A percentile compares a stretch with the other conserved stretches of the same genome.
These are phyloP conservation scores for Microdon myrmicae DNA, from an alignment of 2,888 invertebrate genomes.

Conservation along the genomic window DNA sequence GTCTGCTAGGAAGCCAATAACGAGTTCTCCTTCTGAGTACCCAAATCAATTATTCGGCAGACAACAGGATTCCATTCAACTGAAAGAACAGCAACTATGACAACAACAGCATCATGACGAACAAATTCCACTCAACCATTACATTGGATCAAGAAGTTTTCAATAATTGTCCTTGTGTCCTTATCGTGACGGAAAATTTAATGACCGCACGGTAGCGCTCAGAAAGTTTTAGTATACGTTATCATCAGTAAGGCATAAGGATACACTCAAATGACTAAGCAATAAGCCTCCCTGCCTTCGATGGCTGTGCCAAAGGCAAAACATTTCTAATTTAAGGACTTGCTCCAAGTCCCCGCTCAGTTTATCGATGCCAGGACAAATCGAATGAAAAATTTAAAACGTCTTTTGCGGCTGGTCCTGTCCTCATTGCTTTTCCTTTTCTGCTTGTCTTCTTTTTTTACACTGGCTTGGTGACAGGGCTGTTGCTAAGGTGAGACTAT, in stretches of 20 bases:
- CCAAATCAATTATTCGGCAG: no score
- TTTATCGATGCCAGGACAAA: neutral
- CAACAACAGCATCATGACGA: conserved; percentile 16
- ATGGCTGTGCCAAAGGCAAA: neutral
- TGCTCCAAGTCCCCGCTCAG: neutral
- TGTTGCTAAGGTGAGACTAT: neutral
- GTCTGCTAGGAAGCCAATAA: no score
- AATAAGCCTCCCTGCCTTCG: conserved; percentile 17
- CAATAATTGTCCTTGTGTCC: conserved; percentile 24
- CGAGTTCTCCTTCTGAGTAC: no score
- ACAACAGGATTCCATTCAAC: no score
- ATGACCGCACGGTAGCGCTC: conserved; percentile 15
- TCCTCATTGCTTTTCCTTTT: neutral
- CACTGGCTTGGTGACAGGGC: no score
- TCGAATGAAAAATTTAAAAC: conserved; percentile 33
- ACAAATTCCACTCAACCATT: conserved; percentile 39
- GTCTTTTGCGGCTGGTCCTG: conserved; percentile 17
- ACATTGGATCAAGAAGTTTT: conserved; percentile 24
- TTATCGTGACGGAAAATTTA: conserved; percentile 32
- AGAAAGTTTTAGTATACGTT: neutral
- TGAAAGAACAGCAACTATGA: conserved; percentile 4
- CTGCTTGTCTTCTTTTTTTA: no score
- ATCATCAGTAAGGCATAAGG: conserved; percentile 29
- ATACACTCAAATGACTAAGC: conserved; percentile 31
- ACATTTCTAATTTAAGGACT: conserved; percentile 24